Conservation (phyloP, 2,888 invertebrate genomes). For the Cyclophora punctaria region DNA sequence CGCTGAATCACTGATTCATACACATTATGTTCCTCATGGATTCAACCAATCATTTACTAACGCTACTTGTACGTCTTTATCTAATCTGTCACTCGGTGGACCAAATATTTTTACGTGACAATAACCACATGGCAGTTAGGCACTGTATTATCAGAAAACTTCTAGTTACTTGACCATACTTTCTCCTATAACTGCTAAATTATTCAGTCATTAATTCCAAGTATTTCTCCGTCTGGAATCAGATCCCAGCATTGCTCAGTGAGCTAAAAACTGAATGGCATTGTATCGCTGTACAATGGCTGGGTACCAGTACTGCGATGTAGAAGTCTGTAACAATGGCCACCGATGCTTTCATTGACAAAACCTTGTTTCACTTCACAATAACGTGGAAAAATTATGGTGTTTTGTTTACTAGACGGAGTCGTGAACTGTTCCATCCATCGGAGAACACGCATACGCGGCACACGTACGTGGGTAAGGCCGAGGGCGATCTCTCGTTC, state of each 20-base stretch:
- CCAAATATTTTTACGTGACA: neutral
- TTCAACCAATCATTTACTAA: slow-evolving; percentile 36
- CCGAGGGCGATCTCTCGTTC: slow-evolving; percentile 42
- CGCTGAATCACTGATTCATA: slow-evolving; percentile 57
- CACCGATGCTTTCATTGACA: neutral
- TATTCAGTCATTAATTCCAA: too few relatives aligned
- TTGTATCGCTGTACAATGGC: neutral
- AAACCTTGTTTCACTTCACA: slow-evolving; percentile 7
- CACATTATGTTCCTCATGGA: slow-evolving; percentile 38
- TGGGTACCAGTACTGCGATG: neutral
- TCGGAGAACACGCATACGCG: slow-evolving; percentile 23
- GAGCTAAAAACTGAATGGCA: neutral
- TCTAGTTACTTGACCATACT: too few relatives aligned
- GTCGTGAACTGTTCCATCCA: slow-evolving; percentile 5
- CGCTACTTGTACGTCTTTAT: slow-evolving; percentile 24
- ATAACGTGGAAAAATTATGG: neutral
- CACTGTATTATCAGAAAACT: too few relatives aligned
- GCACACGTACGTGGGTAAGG: slow-evolving; percentile 40
- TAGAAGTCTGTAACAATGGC: neutral
- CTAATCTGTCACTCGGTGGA: neutral
- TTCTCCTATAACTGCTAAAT: too few relatives aligned
- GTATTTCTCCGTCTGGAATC: too few relatives aligned
- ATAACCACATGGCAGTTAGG: too few relatives aligned
- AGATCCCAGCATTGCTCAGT: neutral
- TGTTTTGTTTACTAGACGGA: slow-evolving; percentile 14